Evolutionary conservation across 2,797 vertebrate genomes (phyloP).

Genomic region (Todus mexicanus): DNA sequence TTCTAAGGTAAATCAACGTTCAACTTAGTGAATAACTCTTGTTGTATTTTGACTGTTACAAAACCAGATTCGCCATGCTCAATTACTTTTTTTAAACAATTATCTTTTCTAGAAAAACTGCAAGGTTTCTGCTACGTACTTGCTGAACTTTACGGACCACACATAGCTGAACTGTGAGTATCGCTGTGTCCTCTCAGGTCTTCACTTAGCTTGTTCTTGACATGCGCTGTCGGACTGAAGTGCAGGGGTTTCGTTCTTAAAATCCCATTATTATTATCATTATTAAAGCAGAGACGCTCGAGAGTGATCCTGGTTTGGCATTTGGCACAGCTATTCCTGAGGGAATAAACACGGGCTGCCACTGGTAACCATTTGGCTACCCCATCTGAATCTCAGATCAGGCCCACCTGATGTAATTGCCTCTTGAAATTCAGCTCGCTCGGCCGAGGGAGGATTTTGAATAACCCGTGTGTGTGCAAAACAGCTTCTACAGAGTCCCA

Average conservation of each 20-base stretch:
- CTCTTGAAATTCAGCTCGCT: background rate
- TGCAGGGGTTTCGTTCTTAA: background rate
- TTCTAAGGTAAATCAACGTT: background rate
- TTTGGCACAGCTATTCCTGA: background rate
- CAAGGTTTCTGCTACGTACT: constrained; percentile 66
- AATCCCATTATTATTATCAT: background rate
- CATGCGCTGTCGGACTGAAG: background rate
- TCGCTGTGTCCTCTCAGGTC: background rate
- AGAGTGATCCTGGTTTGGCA: background rate
- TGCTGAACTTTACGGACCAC: constrained; percentile 56
- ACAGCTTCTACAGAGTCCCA: background rate
- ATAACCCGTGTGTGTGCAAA: background rate
- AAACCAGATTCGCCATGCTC: background rate
- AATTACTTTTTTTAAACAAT: background rate
- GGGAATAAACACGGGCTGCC: background rate
- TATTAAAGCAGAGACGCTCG: background rate
- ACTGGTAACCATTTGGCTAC: background rate
- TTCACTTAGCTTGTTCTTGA: background rate
- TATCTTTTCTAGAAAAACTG: constrained; percentile 68
- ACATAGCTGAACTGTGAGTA: constrained; percentile 77
- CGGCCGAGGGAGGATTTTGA: constrained; percentile 23
- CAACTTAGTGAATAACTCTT: background rate
- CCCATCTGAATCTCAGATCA: background rate
- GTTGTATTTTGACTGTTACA: background rate
- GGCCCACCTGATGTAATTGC: background rate